Conservation (phyloP, 2,113 vertebrate species). For the Donacobius atricapilla region DNA sequence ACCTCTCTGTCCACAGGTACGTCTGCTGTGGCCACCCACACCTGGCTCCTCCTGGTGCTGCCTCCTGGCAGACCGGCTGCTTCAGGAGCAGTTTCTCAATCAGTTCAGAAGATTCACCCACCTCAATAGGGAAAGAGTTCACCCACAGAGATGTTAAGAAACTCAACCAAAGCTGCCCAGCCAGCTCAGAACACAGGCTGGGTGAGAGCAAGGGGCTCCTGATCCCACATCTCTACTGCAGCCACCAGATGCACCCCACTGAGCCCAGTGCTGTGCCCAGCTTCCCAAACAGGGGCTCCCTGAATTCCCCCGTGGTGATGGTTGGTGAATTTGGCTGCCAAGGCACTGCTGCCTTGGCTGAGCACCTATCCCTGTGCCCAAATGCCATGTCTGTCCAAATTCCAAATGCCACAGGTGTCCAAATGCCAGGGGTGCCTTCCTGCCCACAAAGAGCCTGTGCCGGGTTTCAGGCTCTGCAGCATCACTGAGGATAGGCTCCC, state of each 20-base stretch:
- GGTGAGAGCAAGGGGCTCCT: not conserved
- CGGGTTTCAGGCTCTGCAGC: not conserved
- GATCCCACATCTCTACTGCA: not conserved
- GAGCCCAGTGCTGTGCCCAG: accelerated
- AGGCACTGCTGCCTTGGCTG: not conserved
- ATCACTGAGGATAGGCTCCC: not conserved
- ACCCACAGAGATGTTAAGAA: not conserved
- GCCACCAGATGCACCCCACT: not conserved
- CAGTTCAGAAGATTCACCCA: not conserved
- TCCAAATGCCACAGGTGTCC: not conserved
- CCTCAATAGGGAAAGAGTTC: not conserved
- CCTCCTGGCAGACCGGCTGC: not conserved
- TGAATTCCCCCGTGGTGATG: accelerated
- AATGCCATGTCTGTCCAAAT: not conserved
- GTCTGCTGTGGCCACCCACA: not conserved
- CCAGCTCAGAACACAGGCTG: not conserved
- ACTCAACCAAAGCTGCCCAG: not conserved
- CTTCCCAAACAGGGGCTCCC: not conserved
- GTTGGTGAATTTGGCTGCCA: not conserved
- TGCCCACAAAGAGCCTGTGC: not conserved
- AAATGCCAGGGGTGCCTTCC: not conserved
- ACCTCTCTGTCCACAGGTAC: not conserved
- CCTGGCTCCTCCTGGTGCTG: not conserved
- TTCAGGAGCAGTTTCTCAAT: not conserved
- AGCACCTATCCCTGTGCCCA: not conserved